Percentiles rank a stretch among this genome's conserved stretches.
phyloP scores from a whole-genome alignment of 2,797 vertebrate genomes.

The Notolabrus celidotus region DNA sequence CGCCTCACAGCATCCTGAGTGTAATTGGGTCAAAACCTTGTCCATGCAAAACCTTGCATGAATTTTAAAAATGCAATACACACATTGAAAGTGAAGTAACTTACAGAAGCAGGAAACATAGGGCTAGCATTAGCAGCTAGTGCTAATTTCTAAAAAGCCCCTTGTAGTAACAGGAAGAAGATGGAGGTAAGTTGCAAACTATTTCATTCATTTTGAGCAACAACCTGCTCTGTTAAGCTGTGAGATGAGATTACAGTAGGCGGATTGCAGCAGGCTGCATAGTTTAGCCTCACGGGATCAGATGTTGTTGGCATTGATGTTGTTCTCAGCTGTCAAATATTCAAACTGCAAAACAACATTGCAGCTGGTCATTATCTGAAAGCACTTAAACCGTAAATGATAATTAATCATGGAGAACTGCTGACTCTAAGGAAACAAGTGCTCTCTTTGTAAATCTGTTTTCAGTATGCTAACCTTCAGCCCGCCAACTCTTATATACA shows the following conservation, averaged over 20 bases:
- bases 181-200: background rate
- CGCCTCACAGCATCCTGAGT: too few relatives aligned
- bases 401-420: background rate
- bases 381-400: background rate
- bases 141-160: too few relatives aligned
- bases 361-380: background rate
- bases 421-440: background rate
- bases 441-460: slow-evolving; percentile 3
- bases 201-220: background rate
- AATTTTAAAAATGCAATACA: too few relatives aligned
- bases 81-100: too few relatives aligned
- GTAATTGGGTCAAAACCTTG: too few relatives aligned
- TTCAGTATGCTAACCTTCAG: slow-evolving; percentile 8
- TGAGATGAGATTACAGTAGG: background rate
- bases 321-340: background rate
- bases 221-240: background rate
- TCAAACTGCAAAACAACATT: background rate
- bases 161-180: too few relatives aligned
- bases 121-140: too few relatives aligned
- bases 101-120: too few relatives aligned
- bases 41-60: too few relatives aligned
- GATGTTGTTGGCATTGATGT: background rate
- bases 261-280: background rate
- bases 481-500: slow-evolving; percentile 14
- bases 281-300: background rate